phyloP scores from a whole-genome alignment of 2,797 vertebrate species.

The Poeciliopsis paucimaculata region DNA sequence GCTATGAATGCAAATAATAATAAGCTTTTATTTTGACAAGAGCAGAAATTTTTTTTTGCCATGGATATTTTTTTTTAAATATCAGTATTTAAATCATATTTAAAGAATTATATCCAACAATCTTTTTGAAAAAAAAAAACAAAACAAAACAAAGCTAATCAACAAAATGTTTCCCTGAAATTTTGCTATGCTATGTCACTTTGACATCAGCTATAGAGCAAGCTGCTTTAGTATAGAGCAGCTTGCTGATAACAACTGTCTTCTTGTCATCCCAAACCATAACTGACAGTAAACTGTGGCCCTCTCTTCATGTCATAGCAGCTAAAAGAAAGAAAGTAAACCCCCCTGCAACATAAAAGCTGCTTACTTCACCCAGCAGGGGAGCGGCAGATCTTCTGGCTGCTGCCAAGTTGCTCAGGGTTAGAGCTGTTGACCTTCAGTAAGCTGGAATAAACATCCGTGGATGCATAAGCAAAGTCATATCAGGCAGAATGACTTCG shows the following conservation, averaged over 20 bases:
- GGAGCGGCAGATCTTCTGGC: constrained; percentile 1
- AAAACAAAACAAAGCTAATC: background rate
- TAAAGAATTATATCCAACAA: no score
- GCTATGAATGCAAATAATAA: background rate
- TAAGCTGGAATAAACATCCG: constrained; percentile 46
- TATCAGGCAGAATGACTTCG: constrained; percentile 1
- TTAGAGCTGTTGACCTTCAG: constrained; percentile 40
- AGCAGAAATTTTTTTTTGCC: background rate
- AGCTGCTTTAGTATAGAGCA: constrained; percentile 25
- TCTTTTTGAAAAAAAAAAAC: no score
- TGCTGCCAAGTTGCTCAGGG: constrained; percentile 36
- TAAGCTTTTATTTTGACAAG: background rate
- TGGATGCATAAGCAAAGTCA: constrained; percentile 23
- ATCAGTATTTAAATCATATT: no score
- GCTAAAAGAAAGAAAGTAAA: constrained; percentile 30
- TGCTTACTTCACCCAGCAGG: constrained; percentile 21
- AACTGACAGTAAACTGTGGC: constrained; percentile 31
- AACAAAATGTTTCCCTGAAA: constrained; percentile 14
- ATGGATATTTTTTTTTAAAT: background rate
- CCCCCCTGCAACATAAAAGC: constrained; percentile 14
- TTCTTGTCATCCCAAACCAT: constrained; percentile 22
- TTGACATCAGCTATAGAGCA: background rate
- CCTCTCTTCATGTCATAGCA: constrained; percentile 10
- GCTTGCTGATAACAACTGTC: constrained; percentile 44
- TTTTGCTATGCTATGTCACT: constrained; percentile 27